phyloP scores from a whole-genome alignment of 2,797 vertebrate species.

The Syngnathus acus region DNA sequence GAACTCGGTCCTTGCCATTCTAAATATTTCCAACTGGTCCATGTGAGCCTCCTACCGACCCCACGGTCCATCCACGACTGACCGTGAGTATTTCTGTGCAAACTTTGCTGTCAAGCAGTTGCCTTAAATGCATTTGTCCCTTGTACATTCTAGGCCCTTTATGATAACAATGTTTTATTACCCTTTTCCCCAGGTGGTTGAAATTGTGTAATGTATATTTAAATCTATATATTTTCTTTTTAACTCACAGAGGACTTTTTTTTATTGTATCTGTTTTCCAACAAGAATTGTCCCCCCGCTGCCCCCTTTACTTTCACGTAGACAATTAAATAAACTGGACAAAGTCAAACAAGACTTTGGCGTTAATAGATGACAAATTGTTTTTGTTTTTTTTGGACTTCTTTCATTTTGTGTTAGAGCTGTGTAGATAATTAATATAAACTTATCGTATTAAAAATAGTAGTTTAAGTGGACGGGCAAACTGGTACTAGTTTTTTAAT shows the following conservation, averaged over 20 bases:
- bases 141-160: conserved; percentile 21
- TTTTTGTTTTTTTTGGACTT: background rate
- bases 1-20: conserved; percentile 23
- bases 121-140: conserved; percentile 57
- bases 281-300: conserved; percentile 33
- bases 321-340: conserved; percentile 49
- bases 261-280: conserved; percentile 50
- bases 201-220: conserved; percentile 19
- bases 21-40: background rate
- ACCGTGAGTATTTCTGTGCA: conserved; percentile 50
- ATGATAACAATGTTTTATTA: background rate
- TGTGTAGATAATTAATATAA: background rate
- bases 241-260: conserved; percentile 41
- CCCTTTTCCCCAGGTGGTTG: conserved; percentile 24
- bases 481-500: too few relatives aligned
- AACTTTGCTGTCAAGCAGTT: conserved; percentile 54
- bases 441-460: background rate
- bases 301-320: conserved; percentile 38
- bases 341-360: conserved; percentile 14
- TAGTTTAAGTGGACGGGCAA: too few relatives aligned
- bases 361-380: conserved; percentile 7
- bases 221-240: conserved; percentile 35
- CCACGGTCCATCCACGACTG: conserved; percentile 10
- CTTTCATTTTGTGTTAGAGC: background rate
- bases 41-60: conserved; percentile 2